Percentiles rank a stretch among this genome's conserved stretches.
Evolutionary conservation across 2,888 invertebrate genomes (phyloP).

Genomic region (Chaetogeoica ovagalla): DNA sequence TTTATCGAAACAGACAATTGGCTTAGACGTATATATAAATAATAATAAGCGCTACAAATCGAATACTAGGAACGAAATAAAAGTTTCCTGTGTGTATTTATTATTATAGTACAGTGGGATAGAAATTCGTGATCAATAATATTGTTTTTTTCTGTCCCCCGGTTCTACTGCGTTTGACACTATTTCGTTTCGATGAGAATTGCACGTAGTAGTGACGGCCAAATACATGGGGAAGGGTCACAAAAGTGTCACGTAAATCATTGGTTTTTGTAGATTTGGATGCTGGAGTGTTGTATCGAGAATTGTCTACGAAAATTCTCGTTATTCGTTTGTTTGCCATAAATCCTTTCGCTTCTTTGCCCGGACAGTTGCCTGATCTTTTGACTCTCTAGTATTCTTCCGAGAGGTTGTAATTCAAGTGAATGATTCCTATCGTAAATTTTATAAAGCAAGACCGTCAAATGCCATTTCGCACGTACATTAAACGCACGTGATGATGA

Average conservation of each 20-base stretch:
- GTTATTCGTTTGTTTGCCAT: not conserved
- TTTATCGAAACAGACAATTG: too few relatives aligned
- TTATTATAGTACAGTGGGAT: too few relatives aligned
- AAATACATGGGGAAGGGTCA: not conserved
- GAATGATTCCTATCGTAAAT: not conserved
- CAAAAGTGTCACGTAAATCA: constrained; percentile 28
- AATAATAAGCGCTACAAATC: not conserved
- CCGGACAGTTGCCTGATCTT: not conserved
- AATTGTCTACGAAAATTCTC: not conserved
- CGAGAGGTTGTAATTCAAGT: not conserved
- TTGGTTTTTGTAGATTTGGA: not conserved
- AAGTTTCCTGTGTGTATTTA: too few relatives aligned
- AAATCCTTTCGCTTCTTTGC: not conserved
- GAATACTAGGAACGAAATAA: too few relatives aligned
- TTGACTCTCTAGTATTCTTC: not conserved
- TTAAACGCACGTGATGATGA: not conserved
- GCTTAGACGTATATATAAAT: too few relatives aligned
- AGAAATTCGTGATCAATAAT: not conserved
- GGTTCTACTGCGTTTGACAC: constrained; percentile 5
- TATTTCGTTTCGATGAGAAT: constrained; percentile 2
- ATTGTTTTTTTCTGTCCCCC: not conserved
- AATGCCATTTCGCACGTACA: not conserved
- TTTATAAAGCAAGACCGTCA: constrained; percentile 1
- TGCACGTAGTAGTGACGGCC: not conserved
- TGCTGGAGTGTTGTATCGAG: not conserved